phyloP scores from a whole-genome alignment of 2,888 invertebrate species.

The Drosophila kambysellisi region DNA sequence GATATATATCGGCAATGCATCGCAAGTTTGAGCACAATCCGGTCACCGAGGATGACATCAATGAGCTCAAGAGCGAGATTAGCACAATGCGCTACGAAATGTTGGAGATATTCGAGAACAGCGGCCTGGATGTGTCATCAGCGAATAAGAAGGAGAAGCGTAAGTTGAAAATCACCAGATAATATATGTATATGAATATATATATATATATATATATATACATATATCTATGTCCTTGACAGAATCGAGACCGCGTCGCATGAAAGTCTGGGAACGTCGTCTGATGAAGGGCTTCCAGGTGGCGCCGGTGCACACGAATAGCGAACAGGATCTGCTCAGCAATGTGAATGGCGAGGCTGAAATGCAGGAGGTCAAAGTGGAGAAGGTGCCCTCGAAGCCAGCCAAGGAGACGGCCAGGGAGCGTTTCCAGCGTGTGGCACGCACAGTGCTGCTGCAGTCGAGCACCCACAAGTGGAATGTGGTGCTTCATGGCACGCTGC shows the following conservation, averaged over 20 bases:
- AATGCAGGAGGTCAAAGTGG: slow-evolving; percentile 82
- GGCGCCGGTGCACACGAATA: slow-evolving; percentile 87
- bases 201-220: neutral
- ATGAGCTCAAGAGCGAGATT: slow-evolving; percentile 97
- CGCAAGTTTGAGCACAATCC: slow-evolving; percentile 92
- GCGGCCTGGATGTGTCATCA: slow-evolving; percentile 93
- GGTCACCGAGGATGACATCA: slow-evolving; percentile 97
- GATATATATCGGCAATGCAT: slow-evolving; percentile 95
- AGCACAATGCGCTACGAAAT: slow-evolving; percentile 96
- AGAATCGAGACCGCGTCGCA: slow-evolving; percentile 91
- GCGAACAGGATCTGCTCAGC: slow-evolving; percentile 86
- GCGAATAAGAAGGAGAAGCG: slow-evolving; percentile 91
- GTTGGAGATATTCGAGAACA: slow-evolving; percentile 93
- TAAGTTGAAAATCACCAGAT: slow-evolving; percentile 83
- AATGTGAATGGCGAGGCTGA: slow-evolving; percentile 82
- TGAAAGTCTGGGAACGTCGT: slow-evolving; percentile 94
- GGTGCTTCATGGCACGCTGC: slow-evolving; percentile 87
- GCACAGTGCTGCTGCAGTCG: slow-evolving; percentile 89
- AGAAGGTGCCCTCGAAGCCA: slow-evolving; percentile 71
- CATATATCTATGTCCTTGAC: no score
- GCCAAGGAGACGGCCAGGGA: slow-evolving; percentile 86
- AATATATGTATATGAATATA: no score
- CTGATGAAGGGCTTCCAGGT: slow-evolving; percentile 96
- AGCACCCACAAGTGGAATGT: slow-evolving; percentile 91
- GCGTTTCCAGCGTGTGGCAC: slow-evolving; percentile 91